Evolutionary conservation across 1,140 invertebrate species (phyloP).

Genomic region (Platorchestia sp.): DNA sequence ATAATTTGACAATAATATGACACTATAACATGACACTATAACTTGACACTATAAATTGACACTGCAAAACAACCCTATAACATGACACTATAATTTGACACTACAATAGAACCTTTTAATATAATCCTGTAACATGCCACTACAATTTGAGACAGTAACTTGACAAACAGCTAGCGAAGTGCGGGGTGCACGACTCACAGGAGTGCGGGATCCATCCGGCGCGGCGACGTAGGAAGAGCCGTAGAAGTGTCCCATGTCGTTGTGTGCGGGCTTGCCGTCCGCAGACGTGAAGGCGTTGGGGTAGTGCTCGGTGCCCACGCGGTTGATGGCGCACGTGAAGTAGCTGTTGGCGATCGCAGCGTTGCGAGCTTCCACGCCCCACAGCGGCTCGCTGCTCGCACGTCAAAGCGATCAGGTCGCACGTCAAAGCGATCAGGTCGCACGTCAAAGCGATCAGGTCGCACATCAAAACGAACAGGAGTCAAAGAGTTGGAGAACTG

Average conservation of each 20-base stretch:
- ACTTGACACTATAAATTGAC: too few species aligned
- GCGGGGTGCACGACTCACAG: conserved; percentile 75
- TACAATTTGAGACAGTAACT: too few species aligned
- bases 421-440: background rate
- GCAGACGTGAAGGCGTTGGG: conserved; percentile 95
- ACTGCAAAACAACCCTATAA: too few species aligned
- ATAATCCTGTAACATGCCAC: too few species aligned
- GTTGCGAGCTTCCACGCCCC: conserved; percentile 95
- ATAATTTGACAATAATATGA: too few species aligned
- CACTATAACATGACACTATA: too few species aligned
- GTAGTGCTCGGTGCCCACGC: conserved; percentile 93
- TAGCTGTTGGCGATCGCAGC: conserved; percentile 97
- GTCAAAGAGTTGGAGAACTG: background rate
- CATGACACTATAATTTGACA: too few species aligned
- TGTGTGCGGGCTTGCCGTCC: conserved; percentile 91
- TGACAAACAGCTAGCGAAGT: too few species aligned
- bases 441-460: background rate
- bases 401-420: conserved; percentile 52
- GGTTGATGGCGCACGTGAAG: conserved; percentile 95
- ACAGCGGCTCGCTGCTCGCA: conserved; percentile 90
- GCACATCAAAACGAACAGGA: background rate
- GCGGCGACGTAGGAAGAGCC: conserved; percentile 95
- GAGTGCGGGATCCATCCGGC: conserved; percentile 93
- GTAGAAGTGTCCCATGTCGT: conserved; percentile 97
- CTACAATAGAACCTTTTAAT: too few species aligned